phyloP scores from a whole-genome alignment of 2,888 invertebrate species.

The Zeuzera pyrina region DNA sequence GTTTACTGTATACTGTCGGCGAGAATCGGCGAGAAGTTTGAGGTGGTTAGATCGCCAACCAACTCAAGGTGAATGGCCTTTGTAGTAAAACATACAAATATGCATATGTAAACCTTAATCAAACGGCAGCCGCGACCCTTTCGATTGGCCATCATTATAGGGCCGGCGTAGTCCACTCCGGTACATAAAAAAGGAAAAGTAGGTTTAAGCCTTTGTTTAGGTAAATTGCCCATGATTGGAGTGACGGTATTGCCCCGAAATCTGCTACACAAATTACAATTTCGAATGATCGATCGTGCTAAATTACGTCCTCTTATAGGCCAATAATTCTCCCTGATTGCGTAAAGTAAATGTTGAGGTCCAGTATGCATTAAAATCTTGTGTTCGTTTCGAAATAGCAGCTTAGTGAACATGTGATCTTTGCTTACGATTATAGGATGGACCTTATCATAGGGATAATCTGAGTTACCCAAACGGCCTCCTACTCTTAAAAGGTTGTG shows the following conservation, averaged over 20 bases:
- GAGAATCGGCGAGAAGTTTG: slow-evolving; percentile 2
- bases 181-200: neutral
- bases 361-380: slow-evolving; percentile 2
- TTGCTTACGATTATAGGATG: no score
- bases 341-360: slow-evolving; percentile 1
- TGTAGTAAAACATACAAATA: slow-evolving; percentile 8
- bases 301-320: neutral
- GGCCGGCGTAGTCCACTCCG: slow-evolving; percentile 5
- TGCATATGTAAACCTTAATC: slow-evolving; percentile 5
- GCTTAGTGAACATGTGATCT: no score
- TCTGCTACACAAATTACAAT: neutral
- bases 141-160: neutral
- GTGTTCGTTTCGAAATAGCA: no score
- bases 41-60: slow-evolving; percentile 4
- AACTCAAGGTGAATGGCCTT: no score
- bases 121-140: neutral
- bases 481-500: slow-evolving; percentile 2
- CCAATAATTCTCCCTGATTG: neutral
- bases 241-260: neutral
- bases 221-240: slow-evolving; percentile 5
- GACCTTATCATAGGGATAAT: no score
- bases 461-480: neutral
- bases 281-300: neutral
- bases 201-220: neutral
- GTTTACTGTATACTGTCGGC: no score